phyloP scores from a whole-genome alignment of 2,113 vertebrate genomes.

The Butorides virescens region DNA sequence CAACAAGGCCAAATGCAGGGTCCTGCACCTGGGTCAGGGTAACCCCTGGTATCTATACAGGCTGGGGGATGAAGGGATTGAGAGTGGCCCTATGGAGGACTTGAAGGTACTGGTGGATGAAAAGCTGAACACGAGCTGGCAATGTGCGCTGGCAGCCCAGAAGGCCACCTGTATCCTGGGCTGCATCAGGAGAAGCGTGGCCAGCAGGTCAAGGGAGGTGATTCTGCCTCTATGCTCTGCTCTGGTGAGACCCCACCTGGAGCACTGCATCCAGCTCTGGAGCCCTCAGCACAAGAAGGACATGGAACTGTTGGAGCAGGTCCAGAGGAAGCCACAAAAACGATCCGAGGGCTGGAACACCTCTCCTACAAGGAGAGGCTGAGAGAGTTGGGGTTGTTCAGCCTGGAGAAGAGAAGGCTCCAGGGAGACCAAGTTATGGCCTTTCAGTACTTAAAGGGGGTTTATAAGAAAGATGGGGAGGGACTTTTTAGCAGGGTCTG shows the following conservation, averaged over 20 bases:
- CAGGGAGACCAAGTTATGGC: accelerated
- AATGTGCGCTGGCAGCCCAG: too few relatives aligned
- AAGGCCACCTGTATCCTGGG: too few relatives aligned
- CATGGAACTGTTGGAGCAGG: accelerated
- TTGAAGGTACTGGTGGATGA: too few relatives aligned
- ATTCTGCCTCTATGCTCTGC: too few relatives aligned
- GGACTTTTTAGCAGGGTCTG: background rate
- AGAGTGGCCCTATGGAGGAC: background rate
- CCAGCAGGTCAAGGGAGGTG: too few relatives aligned
- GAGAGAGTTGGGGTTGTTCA: background rate
- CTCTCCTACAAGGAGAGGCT: background rate
- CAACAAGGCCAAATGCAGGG: background rate
- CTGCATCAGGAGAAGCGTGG: too few relatives aligned
- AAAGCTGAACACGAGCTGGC: too few relatives aligned
- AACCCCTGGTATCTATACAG: accelerated
- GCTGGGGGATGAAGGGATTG: background rate
- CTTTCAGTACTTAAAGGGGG: background rate
- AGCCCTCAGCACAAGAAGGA: too few relatives aligned
- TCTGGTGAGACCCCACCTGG: too few relatives aligned
- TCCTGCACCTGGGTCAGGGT: accelerated
- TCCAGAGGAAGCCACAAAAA: background rate
- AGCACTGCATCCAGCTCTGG: too few relatives aligned
- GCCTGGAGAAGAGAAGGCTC: background rate
- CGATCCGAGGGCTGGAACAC: background rate
- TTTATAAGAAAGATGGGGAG: background rate